Percentiles rank a stretch among this genome's conserved stretches.
These are phyloP conservation scores for Macrotus californicus DNA, from an alignment of 2,113 vertebrate genomes.

Conservation along the genomic window DNA sequence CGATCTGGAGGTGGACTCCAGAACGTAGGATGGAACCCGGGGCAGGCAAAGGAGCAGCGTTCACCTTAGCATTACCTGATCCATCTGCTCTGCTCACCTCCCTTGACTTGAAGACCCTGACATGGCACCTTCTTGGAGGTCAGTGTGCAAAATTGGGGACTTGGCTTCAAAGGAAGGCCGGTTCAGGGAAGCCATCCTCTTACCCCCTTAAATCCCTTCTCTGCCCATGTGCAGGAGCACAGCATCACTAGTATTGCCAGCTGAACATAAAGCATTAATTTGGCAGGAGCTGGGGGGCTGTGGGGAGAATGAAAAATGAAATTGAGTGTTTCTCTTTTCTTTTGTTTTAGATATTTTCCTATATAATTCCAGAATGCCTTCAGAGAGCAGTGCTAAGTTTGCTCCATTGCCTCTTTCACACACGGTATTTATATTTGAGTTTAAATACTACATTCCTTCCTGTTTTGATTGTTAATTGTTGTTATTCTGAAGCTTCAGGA, in stretches of 20 bases:
- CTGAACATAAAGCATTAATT: not conserved
- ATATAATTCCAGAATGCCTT: conserved; percentile 83
- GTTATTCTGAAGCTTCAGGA: not conserved
- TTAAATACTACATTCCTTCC: not conserved
- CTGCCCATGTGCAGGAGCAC: not conserved
- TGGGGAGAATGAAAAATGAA: not conserved
- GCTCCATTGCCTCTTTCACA: conserved; percentile 87
- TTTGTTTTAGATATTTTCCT: conserved; percentile 79
- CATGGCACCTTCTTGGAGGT: not conserved
- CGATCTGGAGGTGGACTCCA: not conserved
- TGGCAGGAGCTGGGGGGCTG: not conserved
- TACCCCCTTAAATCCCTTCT: not conserved
- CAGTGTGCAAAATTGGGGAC: not conserved
- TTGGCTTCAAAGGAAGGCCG: not conserved
- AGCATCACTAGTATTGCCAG: fast-evolving
- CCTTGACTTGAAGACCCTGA: not conserved
- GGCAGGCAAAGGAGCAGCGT: not conserved
- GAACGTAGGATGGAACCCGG: not conserved
- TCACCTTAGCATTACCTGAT: not conserved
- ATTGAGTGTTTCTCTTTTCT: not conserved
- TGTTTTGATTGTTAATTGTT: not conserved
- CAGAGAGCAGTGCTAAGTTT: conserved; percentile 71
- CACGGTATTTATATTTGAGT: conserved; percentile 79
- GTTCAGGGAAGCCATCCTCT: not conserved
- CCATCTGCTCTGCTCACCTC: not conserved